Percentiles rank a stretch among this genome's conserved stretches.
Conservation (phyloP, 2,888 invertebrate species). For the Minunthozetes semirufus region DNA sequence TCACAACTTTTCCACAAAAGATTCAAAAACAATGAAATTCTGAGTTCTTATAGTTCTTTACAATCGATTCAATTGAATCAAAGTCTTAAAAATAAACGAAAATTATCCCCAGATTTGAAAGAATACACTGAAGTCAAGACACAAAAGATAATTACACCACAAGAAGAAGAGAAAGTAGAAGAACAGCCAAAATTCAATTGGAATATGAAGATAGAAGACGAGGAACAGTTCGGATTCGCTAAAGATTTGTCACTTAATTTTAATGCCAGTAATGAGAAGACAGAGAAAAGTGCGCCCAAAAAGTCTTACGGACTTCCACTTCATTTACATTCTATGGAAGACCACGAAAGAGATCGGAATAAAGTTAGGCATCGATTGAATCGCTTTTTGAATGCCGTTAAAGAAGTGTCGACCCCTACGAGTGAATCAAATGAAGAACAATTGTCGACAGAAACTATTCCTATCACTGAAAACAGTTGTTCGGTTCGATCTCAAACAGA, state of each 20-base stretch:
- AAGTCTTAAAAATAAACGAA: conserved; percentile 11
- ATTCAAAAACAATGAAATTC: conserved; percentile 33
- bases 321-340: conserved; percentile 30
- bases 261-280: background rate
- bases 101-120: background rate
- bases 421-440: background rate
- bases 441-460: too few species aligned
- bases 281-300: background rate
- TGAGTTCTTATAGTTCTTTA: conserved; percentile 35
- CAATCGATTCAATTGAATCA: background rate
- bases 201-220: background rate
- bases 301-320: background rate
- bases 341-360: conserved; percentile 33
- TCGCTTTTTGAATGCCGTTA: conserved; percentile 28
- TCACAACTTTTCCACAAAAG: background rate
- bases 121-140: background rate
- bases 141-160: background rate
- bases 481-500: background rate
- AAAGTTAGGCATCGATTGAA: conserved; percentile 29
- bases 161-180: background rate
- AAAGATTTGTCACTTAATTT: background rate
- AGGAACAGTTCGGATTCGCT: background rate
- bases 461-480: background rate
- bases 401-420: conserved; percentile 16
- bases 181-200: background rate